phyloP scores from a whole-genome alignment of 2,113 vertebrate genomes.

The Geothlypis trichas region DNA sequence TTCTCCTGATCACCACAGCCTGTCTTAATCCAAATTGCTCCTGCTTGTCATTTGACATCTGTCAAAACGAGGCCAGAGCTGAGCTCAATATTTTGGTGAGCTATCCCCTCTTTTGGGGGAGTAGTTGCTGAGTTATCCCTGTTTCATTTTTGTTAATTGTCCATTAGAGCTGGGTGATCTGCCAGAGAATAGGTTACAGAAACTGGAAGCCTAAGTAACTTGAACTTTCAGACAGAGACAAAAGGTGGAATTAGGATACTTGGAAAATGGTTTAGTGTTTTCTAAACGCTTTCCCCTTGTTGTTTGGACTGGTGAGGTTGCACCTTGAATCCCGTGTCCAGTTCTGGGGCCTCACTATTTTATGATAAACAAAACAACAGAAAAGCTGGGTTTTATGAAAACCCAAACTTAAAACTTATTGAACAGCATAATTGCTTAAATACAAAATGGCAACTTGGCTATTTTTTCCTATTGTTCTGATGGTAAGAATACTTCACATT shows the following conservation, averaged over 20 bases:
- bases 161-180: background rate
- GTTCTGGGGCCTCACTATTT: background rate
- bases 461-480: background rate
- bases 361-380: background rate
- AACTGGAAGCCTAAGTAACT: background rate
- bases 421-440: background rate
- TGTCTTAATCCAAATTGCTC: background rate
- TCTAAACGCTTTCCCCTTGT: background rate
- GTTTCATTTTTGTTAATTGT: background rate
- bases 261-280: background rate
- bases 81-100: background rate
- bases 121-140: background rate
- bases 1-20: background rate
- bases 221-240: background rate
- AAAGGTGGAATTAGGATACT: background rate
- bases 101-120: background rate
- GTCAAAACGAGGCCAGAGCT: background rate
- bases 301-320: background rate
- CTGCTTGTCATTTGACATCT: background rate
- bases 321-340: background rate
- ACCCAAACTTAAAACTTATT: background rate
- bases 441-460: background rate
- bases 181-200: background rate
- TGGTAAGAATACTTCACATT: background rate
- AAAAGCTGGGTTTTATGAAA: background rate